phyloP scores from a whole-genome alignment of 64 coral and sea anemone genomes.

The Pocillopora damicornis region DNA sequence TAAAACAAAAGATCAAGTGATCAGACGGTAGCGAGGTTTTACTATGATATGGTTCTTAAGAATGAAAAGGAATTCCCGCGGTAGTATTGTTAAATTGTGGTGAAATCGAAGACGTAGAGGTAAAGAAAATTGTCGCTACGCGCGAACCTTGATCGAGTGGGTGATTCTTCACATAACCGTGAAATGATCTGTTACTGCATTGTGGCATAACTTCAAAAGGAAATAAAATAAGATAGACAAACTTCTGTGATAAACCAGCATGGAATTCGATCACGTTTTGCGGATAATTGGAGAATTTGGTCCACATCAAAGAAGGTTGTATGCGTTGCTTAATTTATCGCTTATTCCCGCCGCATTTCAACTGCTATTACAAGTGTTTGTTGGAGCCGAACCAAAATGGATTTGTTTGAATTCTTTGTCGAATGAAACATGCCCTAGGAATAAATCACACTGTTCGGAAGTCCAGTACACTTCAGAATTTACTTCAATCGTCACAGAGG shows the following conservation, averaged over 20 bases:
- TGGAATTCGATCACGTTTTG: conserved; percentile 99
- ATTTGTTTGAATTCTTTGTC: conserved; percentile 59
- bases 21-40: background rate
- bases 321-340: conserved; percentile 73
- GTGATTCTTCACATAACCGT: background rate
- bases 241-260: background rate
- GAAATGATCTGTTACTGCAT: background rate
- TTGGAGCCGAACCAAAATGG: conserved; percentile 74
- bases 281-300: conserved; percentile 97
- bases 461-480: conserved; percentile 69
- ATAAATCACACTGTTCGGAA: conserved; percentile 54
- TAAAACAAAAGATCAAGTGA: conserved; percentile 64
- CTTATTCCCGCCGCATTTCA: conserved; percentile 94
- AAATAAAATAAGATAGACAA: background rate
- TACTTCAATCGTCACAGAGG: conserved; percentile 87
- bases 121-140: background rate
- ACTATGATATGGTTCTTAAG: background rate
- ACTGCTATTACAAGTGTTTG: conserved; percentile 88
- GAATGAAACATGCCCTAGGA: conserved; percentile 70
- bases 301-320: conserved; percentile 84
- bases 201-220: background rate
- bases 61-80: background rate
- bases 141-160: background rate
- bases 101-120: background rate
- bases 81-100: conserved; percentile 9